A percentile compares a stretch with the other conserved stretches of the same genome.
phyloP scores from a whole-genome alignment of 2,888 invertebrate genomes.

The Aspidapion aeneum region DNA sequence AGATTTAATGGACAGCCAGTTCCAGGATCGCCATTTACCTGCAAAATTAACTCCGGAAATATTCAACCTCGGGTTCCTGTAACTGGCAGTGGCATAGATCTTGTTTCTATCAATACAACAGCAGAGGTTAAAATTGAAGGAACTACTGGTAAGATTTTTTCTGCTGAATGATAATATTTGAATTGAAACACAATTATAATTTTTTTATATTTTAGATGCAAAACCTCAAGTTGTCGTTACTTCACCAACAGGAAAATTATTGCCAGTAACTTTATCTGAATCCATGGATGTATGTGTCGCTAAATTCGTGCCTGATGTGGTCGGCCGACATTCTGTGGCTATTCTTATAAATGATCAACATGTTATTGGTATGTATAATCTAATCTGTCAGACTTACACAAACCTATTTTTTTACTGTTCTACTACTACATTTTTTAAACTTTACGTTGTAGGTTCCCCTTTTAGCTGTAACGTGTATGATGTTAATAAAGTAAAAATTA shows the following conservation, averaged over 20 bases:
- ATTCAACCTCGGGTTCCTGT: conserved; percentile 60
- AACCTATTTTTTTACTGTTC: background rate
- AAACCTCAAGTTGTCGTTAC: conserved; percentile 72
- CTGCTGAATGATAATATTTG: background rate
- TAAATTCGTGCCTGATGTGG: conserved; percentile 79
- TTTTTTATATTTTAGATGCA: conserved; percentile 48
- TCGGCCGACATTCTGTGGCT: conserved; percentile 82
- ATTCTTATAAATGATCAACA: conserved; percentile 80
- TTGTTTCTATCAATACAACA: conserved; percentile 63
- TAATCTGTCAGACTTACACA: background rate
- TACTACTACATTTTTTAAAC: too few relatives aligned
- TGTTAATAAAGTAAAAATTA: conserved; percentile 74
- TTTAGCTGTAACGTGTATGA: conserved; percentile 94
- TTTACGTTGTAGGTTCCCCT: conserved; percentile 76
- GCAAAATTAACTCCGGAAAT: conserved; percentile 67
- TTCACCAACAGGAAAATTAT: conserved; percentile 78
- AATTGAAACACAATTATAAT: background rate
- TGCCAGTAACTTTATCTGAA: conserved; percentile 68
- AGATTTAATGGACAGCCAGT: conserved; percentile 72
- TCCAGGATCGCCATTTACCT: conserved; percentile 92
- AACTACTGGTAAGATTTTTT: conserved; percentile 45
- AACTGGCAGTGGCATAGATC: conserved; percentile 64
- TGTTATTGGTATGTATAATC: conserved; percentile 52
- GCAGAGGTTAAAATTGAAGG: conserved; percentile 60
- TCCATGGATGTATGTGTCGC: conserved; percentile 70